A percentile compares a stretch with the other conserved stretches of the same genome.
These are phyloP conservation scores for Ophioderma brevispina DNA, from an alignment of 35 echinoderm and acorn worm species.

Conservation along the genomic window DNA sequence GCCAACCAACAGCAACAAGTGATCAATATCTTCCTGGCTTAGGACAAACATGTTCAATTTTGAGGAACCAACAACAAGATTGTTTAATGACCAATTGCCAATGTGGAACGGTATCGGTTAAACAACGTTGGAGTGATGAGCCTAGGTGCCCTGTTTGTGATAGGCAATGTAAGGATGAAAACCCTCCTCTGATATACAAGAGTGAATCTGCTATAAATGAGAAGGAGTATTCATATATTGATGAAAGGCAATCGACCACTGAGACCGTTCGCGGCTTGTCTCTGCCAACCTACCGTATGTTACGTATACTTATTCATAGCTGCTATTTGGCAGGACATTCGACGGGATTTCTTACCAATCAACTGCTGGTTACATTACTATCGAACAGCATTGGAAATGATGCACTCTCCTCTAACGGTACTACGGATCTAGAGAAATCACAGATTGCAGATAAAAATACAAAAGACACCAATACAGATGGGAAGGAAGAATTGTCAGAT, in stretches of 20 bases:
- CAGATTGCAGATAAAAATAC: too few relatives aligned
- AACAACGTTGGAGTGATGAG: background rate
- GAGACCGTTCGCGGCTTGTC: background rate
- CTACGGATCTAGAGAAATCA: too few relatives aligned
- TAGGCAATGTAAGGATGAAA: background rate
- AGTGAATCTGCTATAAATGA: background rate
- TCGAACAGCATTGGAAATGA: too few relatives aligned
- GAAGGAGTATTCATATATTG: background rate
- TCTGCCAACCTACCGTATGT: background rate
- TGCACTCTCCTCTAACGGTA: too few relatives aligned
- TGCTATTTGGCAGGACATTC: background rate
- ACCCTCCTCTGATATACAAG: background rate
- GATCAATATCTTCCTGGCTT: background rate
- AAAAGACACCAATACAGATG: too few relatives aligned
- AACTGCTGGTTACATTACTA: background rate
- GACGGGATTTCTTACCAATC: background rate
- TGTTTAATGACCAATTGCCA: background rate
- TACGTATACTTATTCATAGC: background rate
- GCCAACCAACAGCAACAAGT: background rate
- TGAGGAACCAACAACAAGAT: background rate
- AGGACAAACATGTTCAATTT: background rate
- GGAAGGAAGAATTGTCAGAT: too few relatives aligned
- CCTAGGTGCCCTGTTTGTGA: constrained; percentile 3
- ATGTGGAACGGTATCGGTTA: background rate
- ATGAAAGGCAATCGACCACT: background rate